Conservation (phyloP, 2,888 invertebrate genomes). For the Sphecodes monilicornis region DNA sequence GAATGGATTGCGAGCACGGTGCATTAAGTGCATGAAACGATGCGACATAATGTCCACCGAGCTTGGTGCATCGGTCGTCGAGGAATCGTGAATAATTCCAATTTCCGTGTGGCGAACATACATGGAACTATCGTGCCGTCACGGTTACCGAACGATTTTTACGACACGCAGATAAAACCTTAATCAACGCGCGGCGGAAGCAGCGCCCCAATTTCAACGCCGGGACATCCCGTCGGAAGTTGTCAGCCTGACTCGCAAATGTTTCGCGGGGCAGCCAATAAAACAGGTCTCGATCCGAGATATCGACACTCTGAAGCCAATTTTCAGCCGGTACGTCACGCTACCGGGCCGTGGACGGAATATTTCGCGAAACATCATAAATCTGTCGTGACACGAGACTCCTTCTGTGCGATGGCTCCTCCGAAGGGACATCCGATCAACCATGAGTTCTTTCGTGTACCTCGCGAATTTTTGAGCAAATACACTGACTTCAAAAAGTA, state of each 20-base stretch:
- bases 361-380: conserved; percentile 29
- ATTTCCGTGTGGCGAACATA: neutral
- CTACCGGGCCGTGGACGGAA: conserved; percentile 5
- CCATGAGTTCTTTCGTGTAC: neutral
- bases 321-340: conserved; percentile 35
- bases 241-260: conserved; percentile 21
- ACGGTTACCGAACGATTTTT: neutral
- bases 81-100: neutral
- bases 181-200: conserved; percentile 8
- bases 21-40: neutral
- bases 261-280: conserved; percentile 20
- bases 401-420: conserved; percentile 9
- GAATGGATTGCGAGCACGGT: neutral
- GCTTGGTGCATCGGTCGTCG: neutral
- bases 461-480: neutral
- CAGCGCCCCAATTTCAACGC: neutral
- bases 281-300: conserved; percentile 27
- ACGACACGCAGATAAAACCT: neutral
- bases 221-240: conserved; percentile 6
- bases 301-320: conserved; percentile 24
- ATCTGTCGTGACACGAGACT: conserved; percentile 41
- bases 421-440: conserved; percentile 4
- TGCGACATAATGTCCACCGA: neutral
- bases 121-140: neutral
- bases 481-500: neutral